Evolutionary conservation across 1,140 invertebrate species (phyloP).

Genomic region (Heliothis virescens): DNA sequence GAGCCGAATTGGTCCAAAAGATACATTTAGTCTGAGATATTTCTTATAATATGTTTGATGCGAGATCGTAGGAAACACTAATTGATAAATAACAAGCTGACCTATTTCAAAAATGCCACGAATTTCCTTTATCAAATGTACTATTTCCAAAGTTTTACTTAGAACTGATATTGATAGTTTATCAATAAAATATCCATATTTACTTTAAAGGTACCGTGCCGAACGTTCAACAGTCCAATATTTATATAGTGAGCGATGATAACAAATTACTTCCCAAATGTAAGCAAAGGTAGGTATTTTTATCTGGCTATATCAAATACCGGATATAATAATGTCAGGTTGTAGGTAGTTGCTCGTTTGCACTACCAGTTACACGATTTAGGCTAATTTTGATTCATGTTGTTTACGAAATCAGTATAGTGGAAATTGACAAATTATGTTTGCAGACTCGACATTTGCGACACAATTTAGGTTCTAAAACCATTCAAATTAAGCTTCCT

Average conservation of each 20-base stretch:
- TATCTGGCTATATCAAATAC: conserved; percentile 6
- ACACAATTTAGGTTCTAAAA: too few relatives aligned
- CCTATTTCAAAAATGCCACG: not conserved
- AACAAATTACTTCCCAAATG: conserved; percentile 13
- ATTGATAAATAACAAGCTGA: not conserved
- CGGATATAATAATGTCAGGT: conserved; percentile 10
- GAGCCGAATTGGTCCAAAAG: too few relatives aligned
- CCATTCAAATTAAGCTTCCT: too few relatives aligned
- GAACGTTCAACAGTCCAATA: conserved; percentile 10
- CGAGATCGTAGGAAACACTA: too few relatives aligned
- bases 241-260: conserved; percentile 14
- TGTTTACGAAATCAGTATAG: not conserved
- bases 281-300: conserved; percentile 23
- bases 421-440: not conserved
- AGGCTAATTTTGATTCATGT: not conserved
- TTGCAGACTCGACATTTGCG: not conserved
- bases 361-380: not conserved
- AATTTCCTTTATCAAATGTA: not conserved
- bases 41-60: too few relatives aligned
- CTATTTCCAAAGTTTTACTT: not conserved
- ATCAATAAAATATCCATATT: conserved; percentile 33
- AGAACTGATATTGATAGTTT: conserved; percentile 34
- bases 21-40: too few relatives aligned
- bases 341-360: not conserved
- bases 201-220: conserved; percentile 28